A percentile compares a stretch with the other conserved stretches of the same genome.
Conservation (phyloP, 2,888 invertebrate genomes). For the Escarpia spicata region DNA sequence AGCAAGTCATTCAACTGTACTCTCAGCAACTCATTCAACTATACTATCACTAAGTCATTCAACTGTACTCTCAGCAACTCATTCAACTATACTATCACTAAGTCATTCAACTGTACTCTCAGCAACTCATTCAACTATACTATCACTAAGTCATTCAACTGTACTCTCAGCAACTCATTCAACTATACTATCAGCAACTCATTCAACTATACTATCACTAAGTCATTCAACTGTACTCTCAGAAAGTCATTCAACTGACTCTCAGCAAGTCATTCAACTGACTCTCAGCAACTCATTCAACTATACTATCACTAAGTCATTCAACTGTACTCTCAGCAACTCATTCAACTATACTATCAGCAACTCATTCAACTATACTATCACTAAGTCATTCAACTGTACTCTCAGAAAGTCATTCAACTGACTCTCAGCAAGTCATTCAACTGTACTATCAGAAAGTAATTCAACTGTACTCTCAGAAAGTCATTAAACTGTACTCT, state of each 20-base stretch:
- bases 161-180: neutral
- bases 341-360: neutral
- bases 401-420: too few species aligned
- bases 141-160: neutral
- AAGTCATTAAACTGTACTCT: too few species aligned
- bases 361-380: too few species aligned
- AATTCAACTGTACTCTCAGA: too few species aligned
- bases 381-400: too few species aligned
- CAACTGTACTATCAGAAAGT: too few species aligned
- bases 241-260: neutral
- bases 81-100: neutral
- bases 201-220: too few species aligned
- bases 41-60: neutral
- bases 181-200: too few species aligned
- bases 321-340: neutral
- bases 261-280: neutral
- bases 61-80: neutral
- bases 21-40: neutral
- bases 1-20: neutral
- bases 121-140: neutral
- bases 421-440: too few species aligned
- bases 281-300: neutral
- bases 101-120: too few species aligned
- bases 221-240: too few species aligned
- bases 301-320: neutral